Evolutionary conservation across 2,888 invertebrate species (phyloP), one percentile per base, ranked within the genome.

Genomic region (Omphaloscelis lunosa): DNA sequence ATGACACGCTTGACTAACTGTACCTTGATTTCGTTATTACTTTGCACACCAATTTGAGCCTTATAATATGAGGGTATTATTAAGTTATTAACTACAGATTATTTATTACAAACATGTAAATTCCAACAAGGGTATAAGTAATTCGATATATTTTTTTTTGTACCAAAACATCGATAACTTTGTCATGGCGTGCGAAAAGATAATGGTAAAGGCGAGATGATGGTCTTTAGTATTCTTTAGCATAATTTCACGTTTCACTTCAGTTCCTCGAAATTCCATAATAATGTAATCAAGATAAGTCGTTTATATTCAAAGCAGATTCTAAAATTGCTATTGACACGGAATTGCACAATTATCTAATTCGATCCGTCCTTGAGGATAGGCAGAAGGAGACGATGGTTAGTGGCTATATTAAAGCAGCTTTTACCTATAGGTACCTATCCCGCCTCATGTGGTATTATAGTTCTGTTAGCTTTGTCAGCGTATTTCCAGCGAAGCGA

Each of bases 1-100:
- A 85, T 85, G 75, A 75, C 59, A 83, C 53, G 78, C 86, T 67
- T 67, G 65, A 85, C 66, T 79, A 82, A 79, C 77, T 72, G 82
- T 77, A 85, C 70, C 17, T 82, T 63, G 82, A 77, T 73, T 67
- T 81, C 45, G 17, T 66, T 68, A 58, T 72, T 65, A 51, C 12
- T 72, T 76, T 65, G 61, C 61, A 72, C 45, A 72, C 56, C 39
- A 62, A 69, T 41, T 39, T 69, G 8, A 62, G 3, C 27, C 20
- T 75, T 71, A 59, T 39, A 51, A 48, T 48, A 61, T 34, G 58
- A 23, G 39, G 27, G 48, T 48, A 80, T 69, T 39, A 79, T 77
- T 59, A 41, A 61, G 34, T 53, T 53, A 34, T 79, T 27, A 78
- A 41, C 9, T 48, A n/a, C 3, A 4, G 20, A 51, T 34, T 20